Base-by-base conservation (phyloP, 2,888 invertebrate genomes). In the Mesodorylaimus sp. region DNA sequence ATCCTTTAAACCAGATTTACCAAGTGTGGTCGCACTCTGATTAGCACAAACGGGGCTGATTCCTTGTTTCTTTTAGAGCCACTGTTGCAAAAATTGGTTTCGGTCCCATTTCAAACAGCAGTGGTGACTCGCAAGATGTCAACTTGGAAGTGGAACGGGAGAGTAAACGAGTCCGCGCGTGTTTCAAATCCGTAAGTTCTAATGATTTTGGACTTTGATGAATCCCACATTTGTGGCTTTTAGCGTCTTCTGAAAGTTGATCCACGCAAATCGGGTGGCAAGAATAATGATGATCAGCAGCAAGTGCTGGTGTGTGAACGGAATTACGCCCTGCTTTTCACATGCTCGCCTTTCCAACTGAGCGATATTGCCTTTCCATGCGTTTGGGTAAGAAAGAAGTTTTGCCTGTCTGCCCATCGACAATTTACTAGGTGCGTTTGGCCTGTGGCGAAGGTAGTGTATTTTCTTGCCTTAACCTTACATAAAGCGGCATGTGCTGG, bases 261-360 rank as follows among this genome's bases (percentile, higher is more conserved):
- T 5, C 64, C 64, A 28, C 55, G 64, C 3, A 64, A 64, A 47
- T 63, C 64, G 5, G 63, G 44, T 10, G 44, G 44, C 5, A 43
- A 43, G 27, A 21, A 25, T 24, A 43, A 5, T 26, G 44, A 43
- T 26, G 44, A 43, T 26, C 44, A 43, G 21, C 41, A 39, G 21
- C 13, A 16, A 21, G 41, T 39, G 7, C 19, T 43, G n/a, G 65
- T 65, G 1, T 65, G 65, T 10, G 65, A 65, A 54, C 65, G 65
- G 50, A 65, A 65, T 54, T 65, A 65, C 54, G 65, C 65, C 1
- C 56, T 65, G 10, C 57, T 65, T 19, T 65, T 66, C 53, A 58
- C 59, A 53, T 65, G 65, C 54, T 60, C 60, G 13, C 60, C 64
- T 13, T 64, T 64, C 50, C 61, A 62, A 45, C 54, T 64, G 47